Base-by-base conservation (phyloP, 2,888 invertebrate genomes). In the Athrips mouffetella region DNA sequence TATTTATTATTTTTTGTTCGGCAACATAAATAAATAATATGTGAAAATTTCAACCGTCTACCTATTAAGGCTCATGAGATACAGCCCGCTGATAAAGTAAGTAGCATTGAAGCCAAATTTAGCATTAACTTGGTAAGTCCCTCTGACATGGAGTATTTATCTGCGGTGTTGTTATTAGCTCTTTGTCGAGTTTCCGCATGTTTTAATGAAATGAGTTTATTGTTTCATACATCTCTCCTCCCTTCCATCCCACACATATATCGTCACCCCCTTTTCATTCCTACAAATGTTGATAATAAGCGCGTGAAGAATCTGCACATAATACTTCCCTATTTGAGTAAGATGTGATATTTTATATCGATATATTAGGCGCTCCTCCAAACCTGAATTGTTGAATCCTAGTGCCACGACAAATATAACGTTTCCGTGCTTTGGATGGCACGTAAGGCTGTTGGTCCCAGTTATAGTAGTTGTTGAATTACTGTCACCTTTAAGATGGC, bases 121-220 rank as follows among this genome's bases (percentile, higher is more conserved):
- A 39, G 7, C 2, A 40, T 11, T 5, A n/a, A 13, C 23, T 13
- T 15, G 13, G 4, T 20, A 23, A 13, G 13, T 21, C 6, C 13
- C 21, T 15, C n/a, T 33, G 20, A 23, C 23, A 33, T 30, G 20
- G 30, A n/a, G 30, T 44, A 44, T 30, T 30, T 44, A 45, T 45
- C 33, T 45, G 31, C 31, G 45, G 33, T 23, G 31, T 45, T 45
- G 45, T 45, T 33, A 45, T 45, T 45, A 45, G 45, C 33, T 33
- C 45, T 45, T 45, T 45, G 45, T 45, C 21, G 45, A 18, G 21
- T 33, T 33, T 45, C 33, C 33, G 33, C 23, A 33, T 45, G 45
- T 33, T 45, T 45, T 45, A 45, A 45, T 33, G 45, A 27, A 45
- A 33, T 45, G 45, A 45, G 33, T 45, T 33, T 33, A 45, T 33